Evolutionary conservation across 2,888 invertebrate genomes (phyloP), one percentile per base, ranked within the genome.

Genomic region (Rhagium mordax): DNA sequence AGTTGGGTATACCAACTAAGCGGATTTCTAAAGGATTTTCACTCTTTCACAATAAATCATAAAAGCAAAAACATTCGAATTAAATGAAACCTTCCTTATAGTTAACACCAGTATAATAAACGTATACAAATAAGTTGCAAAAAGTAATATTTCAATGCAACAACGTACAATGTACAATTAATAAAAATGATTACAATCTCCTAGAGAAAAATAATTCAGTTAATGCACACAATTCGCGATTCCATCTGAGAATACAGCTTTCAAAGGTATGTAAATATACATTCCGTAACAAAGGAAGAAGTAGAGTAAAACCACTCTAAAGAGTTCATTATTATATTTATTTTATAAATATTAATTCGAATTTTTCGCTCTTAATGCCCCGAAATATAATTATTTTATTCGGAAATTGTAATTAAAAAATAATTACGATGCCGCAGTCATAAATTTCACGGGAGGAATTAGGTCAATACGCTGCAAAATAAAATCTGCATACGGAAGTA

Each of bases 281-380:
- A 13, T 41, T 41, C 13, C 13, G 13, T 8, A 41, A 41, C 41
- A 41, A 8, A 41, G 41, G 13, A 13, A 41, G 41, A 13, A 13
- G 41, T 41, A 41, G 41, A 41, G 8, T 41, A 41, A 41, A 13
- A 41, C 13, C 41, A 41, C 13, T 41, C 41, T 41, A 41, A 41
- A 41, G 1, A 13, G 41, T 53, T 57, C 59, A 29, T 59, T 59
- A 59, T 59, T 59, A 59, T 59, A 59, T 59, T 59, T 59, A 59
- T 59, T 59, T 33, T 33, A 16, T 10, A 59, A 59, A 59, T 59
- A 18, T 29, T 33, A 33, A 7, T 59, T 59, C 59, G 3, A 21
- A 33, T 59, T 59, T 59, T 59, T 18, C 16, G 33, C 59, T n/a
- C 1, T 57, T 29, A 27, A 24, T 18, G 29, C 15, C 29, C 41